Conservation (phyloP, 2,888 invertebrate genomes). For the Glaucopsyche alexis region DNA sequence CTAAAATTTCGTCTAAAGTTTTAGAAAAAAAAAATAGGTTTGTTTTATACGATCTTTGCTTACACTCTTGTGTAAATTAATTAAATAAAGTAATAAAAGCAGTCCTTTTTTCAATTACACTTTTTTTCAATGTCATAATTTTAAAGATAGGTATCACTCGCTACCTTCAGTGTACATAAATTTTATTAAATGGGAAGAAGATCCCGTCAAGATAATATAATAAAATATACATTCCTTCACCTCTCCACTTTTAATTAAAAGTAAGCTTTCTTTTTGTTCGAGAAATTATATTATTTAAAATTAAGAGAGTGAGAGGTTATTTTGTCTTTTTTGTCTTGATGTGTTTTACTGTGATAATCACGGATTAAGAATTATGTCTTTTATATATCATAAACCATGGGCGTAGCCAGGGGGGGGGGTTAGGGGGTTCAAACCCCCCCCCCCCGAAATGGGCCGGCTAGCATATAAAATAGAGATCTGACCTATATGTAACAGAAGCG, state of each 20-base stretch:
- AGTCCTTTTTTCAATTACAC: not conserved
- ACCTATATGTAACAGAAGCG: too few species aligned
- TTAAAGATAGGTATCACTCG: not conserved
- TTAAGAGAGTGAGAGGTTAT: not conserved
- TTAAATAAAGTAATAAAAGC: too few species aligned
- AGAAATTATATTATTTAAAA: not conserved
- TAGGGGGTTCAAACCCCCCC: too few species aligned
- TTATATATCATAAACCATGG: too few species aligned
- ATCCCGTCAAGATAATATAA: conserved; percentile 26
- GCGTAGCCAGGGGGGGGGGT: too few species aligned
- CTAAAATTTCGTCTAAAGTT: too few species aligned
- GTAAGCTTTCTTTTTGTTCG: not conserved
- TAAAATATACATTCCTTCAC: conserved; percentile 19
- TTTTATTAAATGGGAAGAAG: conserved; percentile 25
- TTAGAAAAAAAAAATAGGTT: too few species aligned
- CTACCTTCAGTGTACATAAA: conserved; percentile 5
- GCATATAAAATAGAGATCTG: too few species aligned
- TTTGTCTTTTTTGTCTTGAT: not conserved
- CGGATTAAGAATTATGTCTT: not conserved
- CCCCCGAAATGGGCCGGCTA: too few species aligned
- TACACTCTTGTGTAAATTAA: too few species aligned
- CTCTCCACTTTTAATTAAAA: conserved; percentile 14
- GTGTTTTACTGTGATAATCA: conserved; percentile 6
- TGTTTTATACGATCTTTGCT: too few species aligned
- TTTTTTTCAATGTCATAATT: conserved; percentile 17